Conservation (phyloP, 35 echinoderm and acorn worm genomes). For the Lytechinus pictus region DNA sequence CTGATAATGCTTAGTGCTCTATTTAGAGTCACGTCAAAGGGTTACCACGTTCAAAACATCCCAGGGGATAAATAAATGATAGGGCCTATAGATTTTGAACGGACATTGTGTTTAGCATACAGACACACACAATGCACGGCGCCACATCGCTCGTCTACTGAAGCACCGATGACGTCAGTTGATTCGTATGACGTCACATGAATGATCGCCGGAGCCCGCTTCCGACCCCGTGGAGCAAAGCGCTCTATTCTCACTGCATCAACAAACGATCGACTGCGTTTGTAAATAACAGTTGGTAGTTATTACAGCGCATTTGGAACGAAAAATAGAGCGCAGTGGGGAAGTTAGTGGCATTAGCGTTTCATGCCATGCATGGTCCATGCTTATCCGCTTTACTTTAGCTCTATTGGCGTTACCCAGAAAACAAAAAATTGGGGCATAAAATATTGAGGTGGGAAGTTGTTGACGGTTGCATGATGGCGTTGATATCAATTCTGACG, state of each 20-base stretch:
- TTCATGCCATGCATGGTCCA: background rate
- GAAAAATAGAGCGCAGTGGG: background rate
- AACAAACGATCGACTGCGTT: background rate
- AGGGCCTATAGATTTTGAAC: constrained; percentile 10
- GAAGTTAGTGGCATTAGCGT: background rate
- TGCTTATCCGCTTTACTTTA: background rate
- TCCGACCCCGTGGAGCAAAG: background rate
- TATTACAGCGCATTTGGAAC: background rate
- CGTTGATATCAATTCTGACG: background rate
- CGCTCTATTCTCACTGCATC: background rate
- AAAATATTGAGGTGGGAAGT: background rate
- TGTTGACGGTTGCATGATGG: background rate
- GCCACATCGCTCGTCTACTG: constrained; percentile 2
- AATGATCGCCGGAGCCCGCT: background rate
- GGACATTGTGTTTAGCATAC: background rate
- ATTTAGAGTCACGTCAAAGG: constrained; percentile 3
- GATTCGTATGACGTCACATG: constrained; percentile 3
- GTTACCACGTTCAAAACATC: background rate
- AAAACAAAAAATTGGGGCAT: background rate
- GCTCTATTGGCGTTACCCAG: background rate
- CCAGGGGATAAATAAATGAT: background rate
- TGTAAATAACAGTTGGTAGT: too few relatives aligned
- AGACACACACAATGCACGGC: background rate
- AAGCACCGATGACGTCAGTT: constrained; percentile 36
- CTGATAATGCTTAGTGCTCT: background rate